Evolutionary conservation across 2,888 invertebrate genomes (phyloP).

Genomic region (Ischnus inquisitorius): DNA sequence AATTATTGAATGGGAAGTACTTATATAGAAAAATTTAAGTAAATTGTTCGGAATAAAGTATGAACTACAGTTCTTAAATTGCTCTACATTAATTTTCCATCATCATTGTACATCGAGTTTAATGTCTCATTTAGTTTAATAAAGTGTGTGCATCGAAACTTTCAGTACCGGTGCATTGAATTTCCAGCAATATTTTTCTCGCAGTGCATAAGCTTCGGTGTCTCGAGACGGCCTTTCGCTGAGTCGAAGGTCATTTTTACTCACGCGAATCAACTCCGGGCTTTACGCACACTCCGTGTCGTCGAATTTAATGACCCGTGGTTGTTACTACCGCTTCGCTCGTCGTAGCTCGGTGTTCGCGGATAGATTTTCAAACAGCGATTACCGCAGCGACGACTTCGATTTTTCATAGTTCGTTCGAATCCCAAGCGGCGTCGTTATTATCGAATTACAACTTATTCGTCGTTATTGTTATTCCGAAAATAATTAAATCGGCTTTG

Average conservation of each 20-base stretch:
- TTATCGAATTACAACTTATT: conserved; percentile 21
- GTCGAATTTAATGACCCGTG: conserved; percentile 30
- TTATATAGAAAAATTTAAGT: too few relatives aligned
- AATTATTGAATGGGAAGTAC: too few relatives aligned
- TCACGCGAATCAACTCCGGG: conserved; percentile 16
- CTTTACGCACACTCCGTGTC: not conserved
- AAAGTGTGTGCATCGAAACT: too few relatives aligned
- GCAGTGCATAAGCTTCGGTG: conserved; percentile 33
- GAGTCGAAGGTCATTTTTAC: conserved; percentile 54
- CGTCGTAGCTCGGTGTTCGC: not conserved
- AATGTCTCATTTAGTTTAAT: too few relatives aligned
- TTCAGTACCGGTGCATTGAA: too few relatives aligned
- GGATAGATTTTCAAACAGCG: not conserved
- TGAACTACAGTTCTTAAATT: too few relatives aligned
- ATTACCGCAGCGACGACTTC: not conserved
- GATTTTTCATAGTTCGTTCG: conserved; percentile 12
- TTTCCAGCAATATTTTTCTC: too few relatives aligned
- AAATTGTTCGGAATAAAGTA: too few relatives aligned
- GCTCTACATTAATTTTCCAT: too few relatives aligned
- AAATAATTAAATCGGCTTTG: conserved; percentile 34
- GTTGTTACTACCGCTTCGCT: too few relatives aligned
- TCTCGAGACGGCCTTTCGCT: conserved; percentile 29
- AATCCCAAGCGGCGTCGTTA: conserved; percentile 27
- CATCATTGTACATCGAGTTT: too few relatives aligned
- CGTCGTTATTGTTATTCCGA: conserved; percentile 29